Percentiles rank a stretch among this genome's conserved stretches.
Conservation (phyloP, 2,113 vertebrate genomes). For the Odocoileus virginianus region DNA sequence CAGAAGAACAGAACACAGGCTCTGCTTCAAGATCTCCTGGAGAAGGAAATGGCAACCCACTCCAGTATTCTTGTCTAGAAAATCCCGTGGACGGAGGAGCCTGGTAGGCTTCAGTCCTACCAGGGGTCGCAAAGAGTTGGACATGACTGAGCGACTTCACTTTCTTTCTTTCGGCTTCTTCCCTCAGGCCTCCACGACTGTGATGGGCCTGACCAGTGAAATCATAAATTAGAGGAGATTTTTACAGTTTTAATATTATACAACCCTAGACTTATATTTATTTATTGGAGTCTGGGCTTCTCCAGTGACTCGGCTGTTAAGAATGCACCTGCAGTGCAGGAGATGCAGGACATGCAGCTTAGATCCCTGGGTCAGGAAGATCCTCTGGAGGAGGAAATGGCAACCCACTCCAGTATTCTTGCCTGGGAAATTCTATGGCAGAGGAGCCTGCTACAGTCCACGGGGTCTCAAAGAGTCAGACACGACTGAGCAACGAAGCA, state of each 20-base stretch:
- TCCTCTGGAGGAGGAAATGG: not conserved
- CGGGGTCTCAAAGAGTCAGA: not conserved
- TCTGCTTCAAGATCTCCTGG: not conserved
- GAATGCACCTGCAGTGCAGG: not conserved
- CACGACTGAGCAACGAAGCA: not conserved
- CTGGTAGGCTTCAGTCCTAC: not conserved
- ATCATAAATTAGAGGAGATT: not conserved
- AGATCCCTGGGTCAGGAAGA: not conserved
- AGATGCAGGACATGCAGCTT: not conserved
- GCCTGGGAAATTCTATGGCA: not conserved
- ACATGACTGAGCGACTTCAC: accelerated
- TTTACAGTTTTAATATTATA: not conserved
- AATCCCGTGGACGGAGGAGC: not conserved
- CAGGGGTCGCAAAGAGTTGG: not conserved
- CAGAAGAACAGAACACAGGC: not conserved
- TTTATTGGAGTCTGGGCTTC: not conserved
- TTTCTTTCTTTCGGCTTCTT: not conserved
- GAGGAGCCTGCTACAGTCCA: not conserved
- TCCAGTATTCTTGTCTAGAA: not conserved
- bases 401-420: not conserved
- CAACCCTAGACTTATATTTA: not conserved
- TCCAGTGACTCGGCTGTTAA: not conserved
- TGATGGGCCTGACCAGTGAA: not conserved
- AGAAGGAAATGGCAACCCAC: not conserved
- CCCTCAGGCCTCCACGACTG: not conserved